Evolutionary conservation across 1,140 invertebrate genomes (phyloP).

Genomic region (Philotrypesis tridentata): DNA sequence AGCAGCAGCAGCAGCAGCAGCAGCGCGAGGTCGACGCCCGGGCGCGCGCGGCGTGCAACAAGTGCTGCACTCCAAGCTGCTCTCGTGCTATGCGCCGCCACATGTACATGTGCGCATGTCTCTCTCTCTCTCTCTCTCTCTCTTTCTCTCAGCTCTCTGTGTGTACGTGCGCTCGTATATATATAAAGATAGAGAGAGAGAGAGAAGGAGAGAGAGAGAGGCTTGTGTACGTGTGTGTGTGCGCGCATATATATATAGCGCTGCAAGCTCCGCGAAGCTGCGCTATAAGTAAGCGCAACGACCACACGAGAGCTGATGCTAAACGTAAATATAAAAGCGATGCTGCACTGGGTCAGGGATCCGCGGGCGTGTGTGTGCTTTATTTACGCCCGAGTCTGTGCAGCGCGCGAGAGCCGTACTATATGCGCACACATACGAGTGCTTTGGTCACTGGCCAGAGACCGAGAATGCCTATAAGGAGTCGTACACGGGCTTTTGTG

Average conservation of each 20-base stretch:
- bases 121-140: constrained; percentile 45
- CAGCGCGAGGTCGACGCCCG: constrained; percentile 70
- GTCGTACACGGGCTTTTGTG: too few species aligned
- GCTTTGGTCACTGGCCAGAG: neutral
- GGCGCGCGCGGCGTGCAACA: constrained; percentile 63
- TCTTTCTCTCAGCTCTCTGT: constrained; percentile 42
- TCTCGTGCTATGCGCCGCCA: constrained; percentile 23
- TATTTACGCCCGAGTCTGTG: constrained; percentile 64
- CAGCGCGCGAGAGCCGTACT: neutral
- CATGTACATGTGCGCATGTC: constrained; percentile 16
- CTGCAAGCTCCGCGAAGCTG: neutral
- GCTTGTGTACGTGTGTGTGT: too few species aligned
- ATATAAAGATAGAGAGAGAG: too few species aligned
- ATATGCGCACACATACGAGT: too few species aligned
- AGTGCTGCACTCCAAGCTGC: constrained; percentile 61
- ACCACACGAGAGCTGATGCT: neutral
- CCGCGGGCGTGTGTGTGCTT: constrained; percentile 63
- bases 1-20: too few species aligned
- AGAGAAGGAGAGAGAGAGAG: too few species aligned
- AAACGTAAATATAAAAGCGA: constrained; percentile 68
- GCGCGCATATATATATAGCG: constrained; percentile 18
- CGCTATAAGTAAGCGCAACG: neutral
- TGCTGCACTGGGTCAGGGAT: constrained; percentile 73
- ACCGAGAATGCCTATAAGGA: neutral
- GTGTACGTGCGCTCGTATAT: constrained; percentile 35